Evolutionary conservation across 1,140 invertebrate species (phyloP).

Genomic region (Drosophila truncata): DNA sequence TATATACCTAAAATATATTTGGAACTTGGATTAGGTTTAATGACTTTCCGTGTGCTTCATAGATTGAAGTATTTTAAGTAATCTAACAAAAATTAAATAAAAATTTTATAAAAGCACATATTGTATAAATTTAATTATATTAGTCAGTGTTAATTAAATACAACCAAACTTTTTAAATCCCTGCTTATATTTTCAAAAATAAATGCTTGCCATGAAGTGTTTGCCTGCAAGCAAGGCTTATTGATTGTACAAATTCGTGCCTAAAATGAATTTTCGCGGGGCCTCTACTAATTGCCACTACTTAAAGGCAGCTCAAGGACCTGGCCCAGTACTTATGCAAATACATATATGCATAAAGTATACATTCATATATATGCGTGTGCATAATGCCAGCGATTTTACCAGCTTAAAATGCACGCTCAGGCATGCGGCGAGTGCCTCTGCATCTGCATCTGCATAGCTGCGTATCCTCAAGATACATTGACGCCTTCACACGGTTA

Average conservation of each 20-base stretch:
- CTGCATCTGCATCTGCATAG: constrained; percentile 16
- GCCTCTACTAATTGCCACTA: constrained; percentile 58
- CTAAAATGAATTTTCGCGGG: constrained; percentile 22
- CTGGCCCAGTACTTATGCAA: constrained; percentile 38
- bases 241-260: background rate
- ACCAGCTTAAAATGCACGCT: constrained; percentile 34
- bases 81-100: too few species aligned
- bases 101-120: too few species aligned
- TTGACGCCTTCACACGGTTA: constrained; percentile 53
- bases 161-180: too few species aligned
- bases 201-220: background rate
- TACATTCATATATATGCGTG: constrained; percentile 10
- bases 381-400: constrained; percentile 57
- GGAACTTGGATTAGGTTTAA: too few species aligned
- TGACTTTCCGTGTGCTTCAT: too few species aligned
- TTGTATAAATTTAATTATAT: background rate
- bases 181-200: background rate
- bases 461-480: constrained; percentile 63
- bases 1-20: too few species aligned
- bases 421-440: constrained; percentile 25
- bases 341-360: background rate
- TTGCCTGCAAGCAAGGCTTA: background rate
- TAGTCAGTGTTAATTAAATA: background rate
- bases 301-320: constrained; percentile 31
- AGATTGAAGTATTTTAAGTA: too few species aligned